These are phyloP conservation scores for Sebastes baramenuke DNA, from an alignment of 2,797 vertebrate species.

Conservation along the genomic window DNA sequence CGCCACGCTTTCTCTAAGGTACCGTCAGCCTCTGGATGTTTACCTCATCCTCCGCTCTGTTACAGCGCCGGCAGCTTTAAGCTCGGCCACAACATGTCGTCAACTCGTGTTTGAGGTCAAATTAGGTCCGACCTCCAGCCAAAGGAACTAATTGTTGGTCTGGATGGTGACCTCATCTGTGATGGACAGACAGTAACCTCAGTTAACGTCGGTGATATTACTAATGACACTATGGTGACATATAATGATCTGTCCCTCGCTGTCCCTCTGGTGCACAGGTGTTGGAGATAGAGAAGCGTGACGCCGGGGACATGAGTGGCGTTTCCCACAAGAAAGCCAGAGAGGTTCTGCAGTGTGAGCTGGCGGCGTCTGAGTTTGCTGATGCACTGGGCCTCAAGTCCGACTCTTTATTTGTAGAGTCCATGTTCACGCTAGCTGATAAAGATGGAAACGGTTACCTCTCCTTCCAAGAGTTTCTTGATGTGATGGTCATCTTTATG, in stretches of 20 bases:
- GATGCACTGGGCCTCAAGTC: slow-evolving; percentile 91
- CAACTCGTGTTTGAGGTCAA: slow-evolving; percentile 61
- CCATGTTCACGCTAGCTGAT: slow-evolving; percentile 96
- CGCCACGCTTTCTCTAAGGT: slow-evolving; percentile 94
- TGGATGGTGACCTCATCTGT: slow-evolving; percentile 43
- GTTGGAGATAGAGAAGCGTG: slow-evolving; percentile 87
- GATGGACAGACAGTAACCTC: slow-evolving; percentile 30
- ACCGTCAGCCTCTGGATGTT: slow-evolving; percentile 39
- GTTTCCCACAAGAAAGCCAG: slow-evolving; percentile 82
- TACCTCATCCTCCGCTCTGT: slow-evolving; percentile 35
- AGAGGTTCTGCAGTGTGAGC: slow-evolving; percentile 91
- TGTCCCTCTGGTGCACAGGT: slow-evolving; percentile 77
- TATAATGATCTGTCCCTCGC: slow-evolving; percentile 27
- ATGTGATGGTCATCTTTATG: slow-evolving; percentile 92
- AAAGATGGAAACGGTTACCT: slow-evolving; percentile 96
- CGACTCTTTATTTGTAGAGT: slow-evolving; percentile 92
- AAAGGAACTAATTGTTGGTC: slow-evolving; percentile 59
- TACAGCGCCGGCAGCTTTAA: slow-evolving; percentile 25
- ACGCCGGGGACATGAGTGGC: slow-evolving; percentile 84
- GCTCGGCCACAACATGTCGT: slow-evolving; percentile 46
- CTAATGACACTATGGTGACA: slow-evolving; percentile 35
- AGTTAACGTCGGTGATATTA: slow-evolving; percentile 45
- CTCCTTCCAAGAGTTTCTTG: slow-evolving; percentile 96
- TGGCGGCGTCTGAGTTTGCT: slow-evolving; percentile 91
- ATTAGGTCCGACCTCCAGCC: slow-evolving; percentile 36